A percentile compares a stretch with the other conserved stretches of the same genome.
Conservation (phyloP, 2,888 invertebrate species). For the Horisme vitalbata region DNA sequence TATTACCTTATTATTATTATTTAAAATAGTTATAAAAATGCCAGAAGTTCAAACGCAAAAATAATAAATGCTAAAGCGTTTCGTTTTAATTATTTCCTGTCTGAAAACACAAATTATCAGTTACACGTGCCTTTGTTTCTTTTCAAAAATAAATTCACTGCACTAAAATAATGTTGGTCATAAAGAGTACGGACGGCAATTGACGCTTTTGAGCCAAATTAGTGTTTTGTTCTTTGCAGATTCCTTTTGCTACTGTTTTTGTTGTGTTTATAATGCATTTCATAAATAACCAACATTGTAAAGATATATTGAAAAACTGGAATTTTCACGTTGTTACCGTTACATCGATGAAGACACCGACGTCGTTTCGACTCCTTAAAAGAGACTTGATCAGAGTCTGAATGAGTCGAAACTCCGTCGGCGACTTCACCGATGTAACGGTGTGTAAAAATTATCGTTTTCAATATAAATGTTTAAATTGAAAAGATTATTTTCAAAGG, state of each 20-base stretch:
- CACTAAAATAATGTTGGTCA: slow-evolving; percentile 10
- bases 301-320: too few species aligned
- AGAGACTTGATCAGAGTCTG: too few species aligned
- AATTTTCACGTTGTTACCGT: too few species aligned
- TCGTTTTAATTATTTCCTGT: slow-evolving; percentile 45
- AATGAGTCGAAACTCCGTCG: too few species aligned
- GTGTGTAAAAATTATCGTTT: too few species aligned
- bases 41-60: slow-evolving; percentile 26
- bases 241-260: not conserved
- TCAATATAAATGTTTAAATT: not conserved
- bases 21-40: not conserved
- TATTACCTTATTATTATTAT: too few species aligned
- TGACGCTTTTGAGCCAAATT: slow-evolving; percentile 11
- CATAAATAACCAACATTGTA: not conserved
- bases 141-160: slow-evolving; percentile 23
- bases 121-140: slow-evolving; percentile 29
- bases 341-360: too few species aligned
- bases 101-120: slow-evolving; percentile 27
- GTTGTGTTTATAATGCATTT: too few species aligned
- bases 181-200: slow-evolving; percentile 10
- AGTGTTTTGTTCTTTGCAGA: slow-evolving; percentile 2
- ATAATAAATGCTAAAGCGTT: slow-evolving; percentile 26
- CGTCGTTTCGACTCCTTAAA: too few species aligned
- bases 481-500: not conserved
- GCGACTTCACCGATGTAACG: too few species aligned